Evolutionary conservation across 1,140 invertebrate genomes (phyloP), one percentile per base, ranked within the genome.

Genomic region (Brachionus rubens): DNA sequence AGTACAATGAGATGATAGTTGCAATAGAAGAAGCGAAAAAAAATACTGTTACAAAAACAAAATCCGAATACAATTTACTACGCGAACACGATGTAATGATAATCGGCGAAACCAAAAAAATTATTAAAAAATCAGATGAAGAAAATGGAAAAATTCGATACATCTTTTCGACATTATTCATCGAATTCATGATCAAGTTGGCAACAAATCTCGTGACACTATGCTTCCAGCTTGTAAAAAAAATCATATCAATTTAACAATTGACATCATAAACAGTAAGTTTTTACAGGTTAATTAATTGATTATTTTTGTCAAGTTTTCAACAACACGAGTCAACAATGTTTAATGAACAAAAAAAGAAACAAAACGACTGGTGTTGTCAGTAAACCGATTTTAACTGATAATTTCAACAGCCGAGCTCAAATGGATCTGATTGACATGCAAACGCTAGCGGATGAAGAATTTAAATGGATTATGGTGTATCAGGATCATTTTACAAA

Each of bases 301-400:
- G n/a, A 59, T 26, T 3, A 56, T 28, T 56, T 56, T 24, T 56
- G 26, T 56, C 14, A 30, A 56, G 52, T 33, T 36, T 77, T 62
- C 47, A 56, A 47, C 7, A 79, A 21, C 30, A 28, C 52, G 30
- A 77, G 52, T 65, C 28, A 70, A 77, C 28, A 47, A 52, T 75
- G 59, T 9, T 47, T 77, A 56, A 50, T 56, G 24, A 79, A 79
- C 28, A 54, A 36, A 54, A 76, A 77, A 50, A 59, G 33, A 26
- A 41, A 19, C 19, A 62, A 76, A 67, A 68, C 16, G 26, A 62
- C 65, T 40, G 65, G 3, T n/a, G 2, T 76, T 43, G 70, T 79
- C 40, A 3, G 72, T 10, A 40, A 68, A 41, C 77, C 76, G 6
- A 77, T 77, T 10, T n/a, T n/a, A n/a, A n/a, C n/a, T n/a, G n/a